Conservation (phyloP, 2,113 vertebrate species). For the Lagopus muta region DNA sequence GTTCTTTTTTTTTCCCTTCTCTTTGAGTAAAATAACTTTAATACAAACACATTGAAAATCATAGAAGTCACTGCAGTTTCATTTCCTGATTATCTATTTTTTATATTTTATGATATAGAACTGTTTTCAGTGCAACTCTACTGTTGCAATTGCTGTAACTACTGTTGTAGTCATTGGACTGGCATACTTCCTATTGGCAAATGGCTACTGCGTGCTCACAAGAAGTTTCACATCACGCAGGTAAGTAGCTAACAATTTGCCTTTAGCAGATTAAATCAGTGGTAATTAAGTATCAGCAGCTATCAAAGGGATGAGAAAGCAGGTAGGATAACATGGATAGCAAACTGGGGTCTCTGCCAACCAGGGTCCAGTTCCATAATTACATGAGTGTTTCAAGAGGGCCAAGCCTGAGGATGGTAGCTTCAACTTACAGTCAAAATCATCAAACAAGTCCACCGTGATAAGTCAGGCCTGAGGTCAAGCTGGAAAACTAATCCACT, state of each 20-base stretch:
- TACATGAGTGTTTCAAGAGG: background rate
- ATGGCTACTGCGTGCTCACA: background rate
- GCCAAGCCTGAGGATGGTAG: background rate
- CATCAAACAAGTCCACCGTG: background rate
- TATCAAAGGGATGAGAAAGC: background rate
- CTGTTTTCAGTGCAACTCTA: background rate
- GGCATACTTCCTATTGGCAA: background rate
- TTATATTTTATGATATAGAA: background rate
- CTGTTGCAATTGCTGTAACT: background rate
- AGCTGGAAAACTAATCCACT: background rate
- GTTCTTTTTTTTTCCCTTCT: background rate
- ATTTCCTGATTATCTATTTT: background rate
- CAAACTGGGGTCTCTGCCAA: background rate
- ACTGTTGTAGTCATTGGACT: background rate
- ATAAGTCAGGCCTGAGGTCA: background rate
- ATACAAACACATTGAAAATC: background rate
- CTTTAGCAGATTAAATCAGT: background rate
- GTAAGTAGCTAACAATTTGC: background rate
- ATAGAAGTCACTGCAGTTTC: background rate
- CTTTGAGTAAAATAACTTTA: background rate
- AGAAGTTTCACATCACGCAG: background rate
- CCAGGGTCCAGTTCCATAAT: background rate
- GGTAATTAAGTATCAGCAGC: background rate
- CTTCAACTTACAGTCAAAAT: background rate
- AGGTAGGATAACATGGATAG: background rate